Evolutionary conservation across 1,140 invertebrate genomes (phyloP).

Genomic region (Neodiprion virginianus): DNA sequence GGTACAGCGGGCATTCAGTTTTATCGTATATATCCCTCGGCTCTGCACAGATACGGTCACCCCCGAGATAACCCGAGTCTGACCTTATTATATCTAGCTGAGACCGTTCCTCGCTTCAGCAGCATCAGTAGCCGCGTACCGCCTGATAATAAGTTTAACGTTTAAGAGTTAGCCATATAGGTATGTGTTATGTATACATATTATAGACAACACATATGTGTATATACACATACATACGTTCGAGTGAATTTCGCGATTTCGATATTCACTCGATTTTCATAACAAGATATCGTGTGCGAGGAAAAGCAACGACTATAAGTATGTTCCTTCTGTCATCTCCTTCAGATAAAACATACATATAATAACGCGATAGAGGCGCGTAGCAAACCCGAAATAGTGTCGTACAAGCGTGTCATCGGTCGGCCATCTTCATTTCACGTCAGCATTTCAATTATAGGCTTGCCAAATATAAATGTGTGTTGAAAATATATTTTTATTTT

Average conservation of each 20-base stretch:
- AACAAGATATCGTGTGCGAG: no score
- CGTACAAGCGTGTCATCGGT: no score
- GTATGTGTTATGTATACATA: background rate
- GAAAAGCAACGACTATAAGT: no score
- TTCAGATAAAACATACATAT: no score
- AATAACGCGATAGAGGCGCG: no score
- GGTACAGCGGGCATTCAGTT: slow-evolving; percentile 27
- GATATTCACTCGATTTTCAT: background rate
- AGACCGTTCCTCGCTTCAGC: background rate
- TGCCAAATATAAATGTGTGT: no score
- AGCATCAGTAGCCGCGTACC: background rate
- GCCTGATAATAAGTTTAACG: background rate
- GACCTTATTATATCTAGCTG: slow-evolving; percentile 53
- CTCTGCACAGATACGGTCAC: slow-evolving; percentile 41
- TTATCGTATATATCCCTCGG: slow-evolving; percentile 43
- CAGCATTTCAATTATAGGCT: no score
- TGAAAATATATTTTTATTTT: no score
- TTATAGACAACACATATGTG: background rate
- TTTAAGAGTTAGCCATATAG: background rate
- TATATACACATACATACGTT: background rate
- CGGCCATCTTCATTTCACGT: no score
- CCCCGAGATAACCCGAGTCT: slow-evolving; percentile 49
- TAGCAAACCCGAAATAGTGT: no score
- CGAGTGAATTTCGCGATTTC: background rate
- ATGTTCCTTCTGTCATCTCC: no score